Conservation (phyloP, 2,888 invertebrate species). For the Oxytorus armatus region DNA sequence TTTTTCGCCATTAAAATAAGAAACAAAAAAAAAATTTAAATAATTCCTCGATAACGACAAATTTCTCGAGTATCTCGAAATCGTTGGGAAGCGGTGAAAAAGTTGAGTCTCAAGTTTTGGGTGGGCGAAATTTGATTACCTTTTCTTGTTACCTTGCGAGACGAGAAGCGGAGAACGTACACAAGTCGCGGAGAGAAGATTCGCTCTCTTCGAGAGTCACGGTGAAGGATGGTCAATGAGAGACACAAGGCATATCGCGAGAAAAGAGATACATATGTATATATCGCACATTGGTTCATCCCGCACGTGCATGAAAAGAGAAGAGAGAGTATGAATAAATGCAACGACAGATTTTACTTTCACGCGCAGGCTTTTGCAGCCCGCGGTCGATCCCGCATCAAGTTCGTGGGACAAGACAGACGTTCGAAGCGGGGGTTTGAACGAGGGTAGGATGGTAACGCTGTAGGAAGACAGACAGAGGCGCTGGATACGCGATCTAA, state of each 20-base stretch:
- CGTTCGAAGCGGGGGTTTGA: conserved; percentile 8
- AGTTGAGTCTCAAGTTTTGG: not conserved
- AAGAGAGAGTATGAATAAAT: conserved; percentile 35
- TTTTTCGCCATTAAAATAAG: not conserved
- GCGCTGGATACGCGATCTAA: conserved; percentile 16
- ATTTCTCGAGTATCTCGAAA: not conserved
- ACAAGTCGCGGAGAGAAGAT: conserved; percentile 2
- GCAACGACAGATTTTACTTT: conserved; percentile 60
- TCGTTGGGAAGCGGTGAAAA: not conserved
- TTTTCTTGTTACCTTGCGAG: not conserved
- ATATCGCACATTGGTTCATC: conserved; percentile 30
- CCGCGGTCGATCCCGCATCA: conserved; percentile 53
- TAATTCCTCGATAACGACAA: not conserved
- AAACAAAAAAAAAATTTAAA: not conserved
- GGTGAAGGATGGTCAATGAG: not conserved
- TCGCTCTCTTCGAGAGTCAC: not conserved
- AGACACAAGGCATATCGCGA: not conserved
- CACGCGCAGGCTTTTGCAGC: conserved; percentile 43
- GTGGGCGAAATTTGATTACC: too few relatives aligned
- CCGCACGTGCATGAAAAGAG: conserved; percentile 37
- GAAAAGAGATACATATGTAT: not conserved
- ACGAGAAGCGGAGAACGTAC: not conserved
- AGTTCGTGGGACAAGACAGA: conserved; percentile 15
- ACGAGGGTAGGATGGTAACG: conserved; percentile 46
- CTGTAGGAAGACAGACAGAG: conserved; percentile 10